These are phyloP conservation scores for Cylindroiulus punctatus DNA, from an alignment of 2,888 invertebrate species.

Conservation along the genomic window DNA sequence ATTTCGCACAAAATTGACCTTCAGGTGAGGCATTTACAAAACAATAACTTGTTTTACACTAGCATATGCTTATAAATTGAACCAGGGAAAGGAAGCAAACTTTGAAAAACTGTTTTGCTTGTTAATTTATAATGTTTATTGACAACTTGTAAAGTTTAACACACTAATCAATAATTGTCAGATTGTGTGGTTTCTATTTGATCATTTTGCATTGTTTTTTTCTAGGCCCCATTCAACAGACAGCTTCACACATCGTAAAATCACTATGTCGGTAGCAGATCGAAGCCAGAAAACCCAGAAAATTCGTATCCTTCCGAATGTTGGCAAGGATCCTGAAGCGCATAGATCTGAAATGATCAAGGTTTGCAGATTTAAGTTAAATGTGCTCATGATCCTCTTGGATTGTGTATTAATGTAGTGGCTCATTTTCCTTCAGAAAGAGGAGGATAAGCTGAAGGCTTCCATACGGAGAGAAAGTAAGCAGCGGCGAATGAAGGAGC, in stretches of 20 bases:
- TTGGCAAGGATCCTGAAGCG: conserved; percentile 93
- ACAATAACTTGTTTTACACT: too few species aligned
- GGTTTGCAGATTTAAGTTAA: conserved; percentile 67
- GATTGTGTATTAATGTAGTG: not conserved
- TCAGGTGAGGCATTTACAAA: conserved; percentile 70
- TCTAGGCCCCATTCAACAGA: conserved; percentile 95
- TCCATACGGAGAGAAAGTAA: conserved; percentile 80
- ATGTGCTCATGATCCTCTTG: not conserved
- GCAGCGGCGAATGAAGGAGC: conserved; percentile 71
- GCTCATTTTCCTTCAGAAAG: conserved; percentile 74
- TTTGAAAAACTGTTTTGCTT: too few species aligned
- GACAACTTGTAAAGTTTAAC: too few species aligned
- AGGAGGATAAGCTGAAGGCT: conserved; percentile 93
- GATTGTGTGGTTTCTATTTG: too few species aligned
- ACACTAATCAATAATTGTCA: too few species aligned
- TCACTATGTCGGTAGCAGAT: conserved; percentile 97
- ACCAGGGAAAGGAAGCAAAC: too few species aligned
- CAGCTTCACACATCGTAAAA: conserved; percentile 98
- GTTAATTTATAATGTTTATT: too few species aligned
- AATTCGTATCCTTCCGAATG: conserved; percentile 94
- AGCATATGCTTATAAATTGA: too few species aligned
- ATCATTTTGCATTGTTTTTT: too few species aligned
- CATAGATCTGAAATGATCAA: conserved; percentile 90
- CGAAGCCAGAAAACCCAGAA: conserved; percentile 91
- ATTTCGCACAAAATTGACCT: conserved; percentile 94